A percentile compares a stretch with the other conserved stretches of the same genome.
Conservation (phyloP, 2,797 vertebrate genomes). For the Euphonia xanthogaster region DNA sequence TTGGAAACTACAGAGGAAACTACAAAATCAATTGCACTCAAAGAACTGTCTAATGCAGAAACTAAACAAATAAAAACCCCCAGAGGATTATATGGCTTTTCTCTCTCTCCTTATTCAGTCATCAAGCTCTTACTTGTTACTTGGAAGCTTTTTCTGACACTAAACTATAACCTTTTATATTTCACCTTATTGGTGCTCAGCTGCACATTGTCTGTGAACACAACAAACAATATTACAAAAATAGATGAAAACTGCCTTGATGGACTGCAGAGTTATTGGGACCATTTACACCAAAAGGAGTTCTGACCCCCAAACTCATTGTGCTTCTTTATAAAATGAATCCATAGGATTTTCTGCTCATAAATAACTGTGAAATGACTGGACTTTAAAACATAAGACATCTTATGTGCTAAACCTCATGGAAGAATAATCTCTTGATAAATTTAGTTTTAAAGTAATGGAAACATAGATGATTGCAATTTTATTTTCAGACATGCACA, state of each 20-base stretch:
- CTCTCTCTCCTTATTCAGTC: neutral
- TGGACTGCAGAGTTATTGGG: neutral
- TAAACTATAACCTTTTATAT: neutral
- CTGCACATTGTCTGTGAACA: neutral
- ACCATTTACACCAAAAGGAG: neutral
- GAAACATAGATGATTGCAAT: constrained; percentile 52
- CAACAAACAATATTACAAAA: neutral
- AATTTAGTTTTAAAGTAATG: constrained; percentile 48
- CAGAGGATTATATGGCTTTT: neutral
- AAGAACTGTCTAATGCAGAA: constrained; percentile 36
- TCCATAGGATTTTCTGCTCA: constrained; percentile 37
- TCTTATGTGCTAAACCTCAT: constrained; percentile 29
- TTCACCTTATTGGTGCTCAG: neutral
- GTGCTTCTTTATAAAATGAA: constrained; percentile 16
- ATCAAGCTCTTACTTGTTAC: neutral
- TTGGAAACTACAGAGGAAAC: constrained; percentile 57
- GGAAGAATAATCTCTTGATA: constrained; percentile 60
- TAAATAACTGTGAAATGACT: constrained; percentile 49
- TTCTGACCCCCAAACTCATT: neutral
- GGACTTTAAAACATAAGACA: constrained; percentile 46
- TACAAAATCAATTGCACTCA: constrained; percentile 63
- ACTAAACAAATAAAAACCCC: neutral
- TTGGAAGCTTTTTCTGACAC: neutral
- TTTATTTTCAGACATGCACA: constrained; percentile 20
- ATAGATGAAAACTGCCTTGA: neutral